Evolutionary conservation across 2,888 invertebrate species (phyloP).

Genomic region (Stramonita haemastoma): DNA sequence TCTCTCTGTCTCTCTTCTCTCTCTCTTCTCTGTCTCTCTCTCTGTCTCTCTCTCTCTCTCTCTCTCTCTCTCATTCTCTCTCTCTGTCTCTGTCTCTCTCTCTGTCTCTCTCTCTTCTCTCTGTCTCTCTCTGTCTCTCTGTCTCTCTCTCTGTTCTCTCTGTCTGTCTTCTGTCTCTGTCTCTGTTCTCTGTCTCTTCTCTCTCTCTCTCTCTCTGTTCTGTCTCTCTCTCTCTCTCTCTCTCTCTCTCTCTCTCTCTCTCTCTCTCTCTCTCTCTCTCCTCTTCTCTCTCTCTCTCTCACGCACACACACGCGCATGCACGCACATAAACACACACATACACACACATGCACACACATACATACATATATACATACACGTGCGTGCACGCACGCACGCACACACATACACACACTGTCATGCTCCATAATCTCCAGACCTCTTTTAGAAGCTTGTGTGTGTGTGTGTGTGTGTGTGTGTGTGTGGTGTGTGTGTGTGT

Average conservation of each 20-base stretch:
- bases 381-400: background rate
- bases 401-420: background rate
- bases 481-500: no score
- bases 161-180: background rate
- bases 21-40: background rate
- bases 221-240: background rate
- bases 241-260: constrained; percentile 1
- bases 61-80: background rate
- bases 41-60: background rate
- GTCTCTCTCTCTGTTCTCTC: background rate
- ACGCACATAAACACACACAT: background rate
- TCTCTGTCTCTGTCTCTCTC: background rate
- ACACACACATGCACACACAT: background rate
- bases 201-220: background rate
- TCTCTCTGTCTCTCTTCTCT: background rate
- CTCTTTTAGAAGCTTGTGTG: no score
- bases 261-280: background rate
- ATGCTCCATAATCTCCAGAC: no score
- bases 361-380: background rate
- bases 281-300: background rate
- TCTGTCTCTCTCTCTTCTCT: background rate
- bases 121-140: background rate
- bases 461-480: no score
- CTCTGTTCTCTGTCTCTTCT: background rate
- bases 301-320: background rate